Conservation (phyloP, 2,888 invertebrate genomes). For the Scaptomyza reducta region DNA sequence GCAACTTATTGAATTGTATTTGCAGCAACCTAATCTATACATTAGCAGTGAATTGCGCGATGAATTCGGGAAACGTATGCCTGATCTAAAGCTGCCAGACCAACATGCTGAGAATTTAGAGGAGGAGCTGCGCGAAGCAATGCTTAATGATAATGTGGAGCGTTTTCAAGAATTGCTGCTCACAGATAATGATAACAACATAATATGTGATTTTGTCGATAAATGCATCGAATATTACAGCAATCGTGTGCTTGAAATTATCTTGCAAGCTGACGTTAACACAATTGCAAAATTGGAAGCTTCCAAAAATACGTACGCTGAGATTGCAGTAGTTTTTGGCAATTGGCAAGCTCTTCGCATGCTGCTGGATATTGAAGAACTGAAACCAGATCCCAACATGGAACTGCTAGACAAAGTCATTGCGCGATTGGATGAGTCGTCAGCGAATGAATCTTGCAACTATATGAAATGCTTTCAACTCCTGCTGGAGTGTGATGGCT, state of each 20-base stretch:
- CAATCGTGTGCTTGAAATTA: slow-evolving; percentile 83
- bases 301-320: slow-evolving; percentile 85
- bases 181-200: slow-evolving; percentile 52
- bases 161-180: slow-evolving; percentile 85
- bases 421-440: slow-evolving; percentile 10
- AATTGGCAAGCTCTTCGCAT: slow-evolving; percentile 73
- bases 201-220: slow-evolving; percentile 55
- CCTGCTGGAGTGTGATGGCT: slow-evolving; percentile 85
- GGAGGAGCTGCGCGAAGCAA: slow-evolving; percentile 84
- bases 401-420: slow-evolving; percentile 16
- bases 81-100: slow-evolving; percentile 3
- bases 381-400: slow-evolving; percentile 84
- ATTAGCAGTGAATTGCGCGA: slow-evolving; percentile 73
- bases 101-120: neutral
- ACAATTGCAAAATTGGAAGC: slow-evolving; percentile 80
- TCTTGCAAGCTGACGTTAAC: slow-evolving; percentile 85
- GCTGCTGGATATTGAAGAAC: slow-evolving; percentile 83
- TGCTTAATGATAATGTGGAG: slow-evolving; percentile 86
- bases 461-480: slow-evolving; percentile 87
- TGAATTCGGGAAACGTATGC: slow-evolving; percentile 34
- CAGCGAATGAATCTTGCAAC: slow-evolving; percentile 79
- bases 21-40: slow-evolving; percentile 61
- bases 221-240: slow-evolving; percentile 86
- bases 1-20: slow-evolving; percentile 68
- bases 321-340: slow-evolving; percentile 87